phyloP scores from a whole-genome alignment of 2,797 vertebrate genomes.

The Pangasius sanitwongsei region DNA sequence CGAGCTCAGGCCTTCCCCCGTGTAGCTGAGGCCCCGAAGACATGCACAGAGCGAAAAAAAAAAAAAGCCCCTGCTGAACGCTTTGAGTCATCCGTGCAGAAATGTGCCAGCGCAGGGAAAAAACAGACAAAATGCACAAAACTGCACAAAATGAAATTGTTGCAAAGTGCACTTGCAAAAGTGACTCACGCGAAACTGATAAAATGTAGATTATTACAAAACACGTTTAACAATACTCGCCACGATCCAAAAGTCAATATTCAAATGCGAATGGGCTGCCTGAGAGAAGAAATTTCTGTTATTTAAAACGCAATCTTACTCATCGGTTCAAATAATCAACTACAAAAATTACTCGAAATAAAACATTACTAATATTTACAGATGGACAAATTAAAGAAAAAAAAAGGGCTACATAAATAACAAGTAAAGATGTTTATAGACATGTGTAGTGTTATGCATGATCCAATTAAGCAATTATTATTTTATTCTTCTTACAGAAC shows the following conservation, averaged over 20 bases:
- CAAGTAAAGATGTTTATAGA: too few relatives aligned
- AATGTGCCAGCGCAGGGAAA: background rate
- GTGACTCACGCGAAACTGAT: background rate
- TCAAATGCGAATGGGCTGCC: background rate
- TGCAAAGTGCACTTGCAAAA: constrained; percentile 15
- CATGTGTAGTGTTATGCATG: too few relatives aligned
- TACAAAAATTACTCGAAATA: background rate
- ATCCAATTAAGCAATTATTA: too few relatives aligned
- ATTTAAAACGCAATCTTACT: background rate
- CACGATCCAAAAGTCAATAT: background rate
- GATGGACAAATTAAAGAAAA: background rate
- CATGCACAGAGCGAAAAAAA: background rate
- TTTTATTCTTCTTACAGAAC: too few relatives aligned
- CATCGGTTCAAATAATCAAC: background rate
- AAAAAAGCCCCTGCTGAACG: background rate
- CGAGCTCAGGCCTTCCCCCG: constrained; percentile 30
- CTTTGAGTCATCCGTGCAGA: constrained; percentile 23
- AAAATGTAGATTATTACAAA: background rate
- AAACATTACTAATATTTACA: background rate
- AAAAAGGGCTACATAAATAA: background rate
- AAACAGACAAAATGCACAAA: background rate
- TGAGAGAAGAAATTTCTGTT: background rate
- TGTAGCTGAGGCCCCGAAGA: background rate
- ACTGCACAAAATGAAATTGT: constrained; percentile 18
- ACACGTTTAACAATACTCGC: background rate